Evolutionary conservation across 2,797 vertebrate genomes (phyloP).

Genomic region (Sebastes goodei): DNA sequence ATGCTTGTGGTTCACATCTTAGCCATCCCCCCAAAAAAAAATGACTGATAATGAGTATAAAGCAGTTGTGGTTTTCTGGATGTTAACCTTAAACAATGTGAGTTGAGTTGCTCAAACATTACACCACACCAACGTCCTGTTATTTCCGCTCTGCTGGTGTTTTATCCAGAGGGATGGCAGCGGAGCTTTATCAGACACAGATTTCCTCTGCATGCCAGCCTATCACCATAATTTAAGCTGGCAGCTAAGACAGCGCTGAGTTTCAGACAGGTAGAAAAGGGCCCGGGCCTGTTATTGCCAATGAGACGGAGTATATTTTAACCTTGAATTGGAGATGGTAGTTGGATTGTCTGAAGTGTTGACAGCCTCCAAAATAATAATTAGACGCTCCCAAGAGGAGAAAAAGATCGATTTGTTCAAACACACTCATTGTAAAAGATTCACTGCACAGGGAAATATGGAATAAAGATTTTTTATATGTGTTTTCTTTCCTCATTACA

Average conservation of each 20-base stretch:
- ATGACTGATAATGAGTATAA: constrained; percentile 20
- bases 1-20: constrained; percentile 31
- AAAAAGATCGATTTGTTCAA: constrained; percentile 4
- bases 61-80: constrained; percentile 40
- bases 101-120: constrained; percentile 44
- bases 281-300: constrained; percentile 43
- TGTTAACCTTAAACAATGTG: constrained; percentile 48
- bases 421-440: not conserved
- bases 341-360: constrained; percentile 20
- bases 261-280: constrained; percentile 56
- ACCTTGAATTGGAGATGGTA: constrained; percentile 42
- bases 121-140: constrained; percentile 36
- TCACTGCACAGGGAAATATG: not conserved
- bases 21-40: not conserved
- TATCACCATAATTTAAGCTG: constrained; percentile 66
- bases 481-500: constrained; percentile 67
- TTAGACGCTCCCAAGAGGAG: not conserved
- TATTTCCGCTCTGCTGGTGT: constrained; percentile 55
- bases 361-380: constrained; percentile 42
- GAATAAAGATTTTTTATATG: constrained; percentile 12
- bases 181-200: constrained; percentile 60
- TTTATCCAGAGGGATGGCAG: constrained; percentile 49
- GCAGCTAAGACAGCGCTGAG: constrained; percentile 58
- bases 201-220: constrained; percentile 51
- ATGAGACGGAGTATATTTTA: constrained; percentile 44